phyloP scores from a whole-genome alignment of 2,888 invertebrate genomes.

The Dasysyrphus tricinctus region DNA sequence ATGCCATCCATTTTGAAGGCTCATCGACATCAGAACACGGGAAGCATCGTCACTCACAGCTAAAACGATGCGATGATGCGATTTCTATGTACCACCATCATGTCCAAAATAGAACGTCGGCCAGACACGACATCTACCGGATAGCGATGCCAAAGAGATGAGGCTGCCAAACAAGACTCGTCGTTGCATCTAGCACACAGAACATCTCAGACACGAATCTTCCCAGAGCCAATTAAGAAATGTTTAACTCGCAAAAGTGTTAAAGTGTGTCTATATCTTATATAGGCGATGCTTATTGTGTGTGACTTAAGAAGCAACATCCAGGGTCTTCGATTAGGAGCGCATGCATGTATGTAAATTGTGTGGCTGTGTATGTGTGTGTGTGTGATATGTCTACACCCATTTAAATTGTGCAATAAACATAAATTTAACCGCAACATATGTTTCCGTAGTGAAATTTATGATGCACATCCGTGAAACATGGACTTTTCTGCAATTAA shows the following conservation, averaged over 20 bases:
- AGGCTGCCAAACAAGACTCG: conserved; percentile 25
- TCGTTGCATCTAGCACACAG: conserved; percentile 42
- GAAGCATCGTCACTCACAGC: conserved; percentile 63
- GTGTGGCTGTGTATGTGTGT: conserved; percentile 27
- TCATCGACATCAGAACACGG: conserved; percentile 45
- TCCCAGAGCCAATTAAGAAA: conserved; percentile 73
- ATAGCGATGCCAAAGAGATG: conserved; percentile 41
- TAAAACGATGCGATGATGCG: conserved; percentile 66
- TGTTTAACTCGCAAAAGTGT: conserved; percentile 72
- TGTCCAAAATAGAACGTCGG: conserved; percentile 70
- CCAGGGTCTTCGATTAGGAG: conserved; percentile 58
- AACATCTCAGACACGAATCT: conserved; percentile 66
- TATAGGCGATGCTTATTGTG: conserved; percentile 34
- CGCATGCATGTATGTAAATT: not conserved
- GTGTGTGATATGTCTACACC: conserved; percentile 63
- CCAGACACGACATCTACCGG: conserved; percentile 73
- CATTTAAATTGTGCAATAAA: conserved; percentile 74
- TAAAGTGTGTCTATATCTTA: conserved; percentile 68
- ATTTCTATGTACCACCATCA: conserved; percentile 72
- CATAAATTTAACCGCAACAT: conserved; percentile 72
- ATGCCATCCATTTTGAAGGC: conserved; percentile 39
- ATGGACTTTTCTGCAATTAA: conserved; percentile 72
- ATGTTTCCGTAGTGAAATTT: conserved; percentile 74
- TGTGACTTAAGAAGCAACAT: conserved; percentile 1
- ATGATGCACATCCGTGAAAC: conserved; percentile 74